Evolutionary conservation across 2,797 vertebrate genomes (phyloP).

Genomic region (Scolopax rusticola): DNA sequence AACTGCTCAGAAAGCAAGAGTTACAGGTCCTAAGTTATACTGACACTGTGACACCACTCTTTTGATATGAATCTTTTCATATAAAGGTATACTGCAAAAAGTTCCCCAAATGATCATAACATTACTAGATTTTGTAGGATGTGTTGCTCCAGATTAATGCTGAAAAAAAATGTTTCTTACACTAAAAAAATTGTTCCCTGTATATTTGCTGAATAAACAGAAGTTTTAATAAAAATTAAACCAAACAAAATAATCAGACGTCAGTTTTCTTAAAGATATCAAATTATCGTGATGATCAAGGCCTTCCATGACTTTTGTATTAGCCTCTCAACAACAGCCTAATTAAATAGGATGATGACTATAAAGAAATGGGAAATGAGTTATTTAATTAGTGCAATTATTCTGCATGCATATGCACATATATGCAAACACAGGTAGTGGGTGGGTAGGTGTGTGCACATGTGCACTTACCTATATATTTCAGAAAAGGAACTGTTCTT

Average conservation of each 20-base stretch:
- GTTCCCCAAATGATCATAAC: background rate
- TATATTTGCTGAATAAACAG: background rate
- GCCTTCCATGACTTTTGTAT: background rate
- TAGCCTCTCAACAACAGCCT: background rate
- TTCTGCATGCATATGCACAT: conserved; percentile 53
- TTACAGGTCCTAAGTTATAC: background rate
- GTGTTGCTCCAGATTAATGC: background rate
- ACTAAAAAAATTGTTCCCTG: background rate
- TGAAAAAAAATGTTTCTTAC: background rate
- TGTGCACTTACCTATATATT: conserved; percentile 62
- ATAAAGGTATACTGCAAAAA: background rate
- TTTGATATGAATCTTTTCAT: background rate
- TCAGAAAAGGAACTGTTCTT: conserved; percentile 61
- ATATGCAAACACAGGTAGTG: conserved; percentile 37
- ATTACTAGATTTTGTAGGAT: background rate
- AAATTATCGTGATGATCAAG: background rate
- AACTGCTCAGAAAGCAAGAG: background rate
- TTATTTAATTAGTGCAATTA: conserved; percentile 43
- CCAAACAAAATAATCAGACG: background rate
- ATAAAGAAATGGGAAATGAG: conserved; percentile 23
- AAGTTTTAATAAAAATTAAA: background rate
- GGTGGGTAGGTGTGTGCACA: conserved; percentile 42
- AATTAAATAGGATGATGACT: background rate
- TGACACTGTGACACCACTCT: background rate
- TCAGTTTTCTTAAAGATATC: background rate